These are phyloP conservation scores for Synanceia verrucosa DNA, from an alignment of 2,797 vertebrate species.

Conservation along the genomic window DNA sequence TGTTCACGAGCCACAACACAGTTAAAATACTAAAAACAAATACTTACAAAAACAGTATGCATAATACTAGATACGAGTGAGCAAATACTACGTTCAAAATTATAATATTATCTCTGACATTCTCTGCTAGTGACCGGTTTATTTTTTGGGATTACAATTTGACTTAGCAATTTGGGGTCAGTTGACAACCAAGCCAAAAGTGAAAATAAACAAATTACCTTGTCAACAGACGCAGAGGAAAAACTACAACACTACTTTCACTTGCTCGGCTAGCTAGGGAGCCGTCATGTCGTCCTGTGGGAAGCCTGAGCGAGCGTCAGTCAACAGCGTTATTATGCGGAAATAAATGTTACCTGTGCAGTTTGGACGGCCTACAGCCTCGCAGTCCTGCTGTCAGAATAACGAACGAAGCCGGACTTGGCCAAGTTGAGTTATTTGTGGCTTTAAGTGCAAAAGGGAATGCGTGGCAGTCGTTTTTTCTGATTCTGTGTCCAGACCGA, in stretches of 20 bases:
- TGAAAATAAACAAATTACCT: conserved; percentile 85
- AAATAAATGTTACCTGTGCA: conserved; percentile 68
- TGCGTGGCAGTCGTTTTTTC: conserved; percentile 73
- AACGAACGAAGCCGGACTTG: neutral
- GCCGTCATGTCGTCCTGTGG: conserved; percentile 57
- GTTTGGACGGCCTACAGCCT: conserved; percentile 45
- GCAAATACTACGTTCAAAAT: neutral
- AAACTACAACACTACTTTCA: conserved; percentile 73
- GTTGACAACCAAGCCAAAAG: conserved; percentile 83
- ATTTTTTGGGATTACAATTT: conserved; percentile 6
- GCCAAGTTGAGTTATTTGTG: neutral
- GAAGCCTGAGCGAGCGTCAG: conserved; percentile 22
- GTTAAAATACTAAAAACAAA: neutral
- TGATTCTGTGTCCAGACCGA: conserved; percentile 90
- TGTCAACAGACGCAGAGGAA: conserved; percentile 56
- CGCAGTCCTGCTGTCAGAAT: conserved; percentile 23
- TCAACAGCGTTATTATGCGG: conserved; percentile 56
- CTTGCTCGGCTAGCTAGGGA: conserved; percentile 40
- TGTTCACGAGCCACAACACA: neutral
- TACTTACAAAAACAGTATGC: neutral
- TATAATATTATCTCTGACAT: neutral
- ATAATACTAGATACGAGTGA: neutral
- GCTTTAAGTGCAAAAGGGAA: conserved; percentile 11
- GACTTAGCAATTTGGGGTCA: neutral
- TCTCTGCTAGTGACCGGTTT: neutral